These are phyloP conservation scores for Corythaixoides concolor DNA, from an alignment of 2,113 vertebrate genomes.

Conservation along the genomic window DNA sequence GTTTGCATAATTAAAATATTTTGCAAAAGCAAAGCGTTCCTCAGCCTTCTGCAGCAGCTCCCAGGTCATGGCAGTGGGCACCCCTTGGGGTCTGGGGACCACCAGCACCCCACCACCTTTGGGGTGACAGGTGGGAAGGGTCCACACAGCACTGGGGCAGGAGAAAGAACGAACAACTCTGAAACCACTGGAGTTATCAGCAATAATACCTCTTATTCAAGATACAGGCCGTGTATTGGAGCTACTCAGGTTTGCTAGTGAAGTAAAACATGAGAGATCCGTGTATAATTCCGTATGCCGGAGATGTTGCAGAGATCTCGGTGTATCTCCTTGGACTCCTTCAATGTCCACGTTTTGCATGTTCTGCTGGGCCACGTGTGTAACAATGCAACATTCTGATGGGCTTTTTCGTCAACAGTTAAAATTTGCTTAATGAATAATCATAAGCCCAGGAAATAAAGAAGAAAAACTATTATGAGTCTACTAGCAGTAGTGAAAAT, in stretches of 20 bases:
- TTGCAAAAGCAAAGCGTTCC: background rate
- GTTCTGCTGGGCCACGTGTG: background rate
- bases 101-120: background rate
- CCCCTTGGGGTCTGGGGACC: too few species aligned
- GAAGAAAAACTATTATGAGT: background rate
- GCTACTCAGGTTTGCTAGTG: background rate
- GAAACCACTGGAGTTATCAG: background rate
- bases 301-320: background rate
- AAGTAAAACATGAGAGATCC: background rate
- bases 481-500: background rate
- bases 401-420: background rate
- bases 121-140: rapidly evolving
- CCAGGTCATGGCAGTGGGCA: rapidly evolving
- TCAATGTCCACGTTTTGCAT: rapidly evolving
- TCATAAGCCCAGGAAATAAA: background rate
- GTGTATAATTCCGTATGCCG: rapidly evolving
- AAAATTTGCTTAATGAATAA: background rate
- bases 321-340: background rate
- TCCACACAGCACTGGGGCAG: background rate
- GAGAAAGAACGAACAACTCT: background rate
- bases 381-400: background rate
- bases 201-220: background rate
- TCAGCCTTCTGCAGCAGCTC: background rate
- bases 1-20: background rate
- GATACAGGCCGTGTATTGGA: background rate